Conservation (phyloP, 2,797 vertebrate species). For the Nothura maculosa region DNA sequence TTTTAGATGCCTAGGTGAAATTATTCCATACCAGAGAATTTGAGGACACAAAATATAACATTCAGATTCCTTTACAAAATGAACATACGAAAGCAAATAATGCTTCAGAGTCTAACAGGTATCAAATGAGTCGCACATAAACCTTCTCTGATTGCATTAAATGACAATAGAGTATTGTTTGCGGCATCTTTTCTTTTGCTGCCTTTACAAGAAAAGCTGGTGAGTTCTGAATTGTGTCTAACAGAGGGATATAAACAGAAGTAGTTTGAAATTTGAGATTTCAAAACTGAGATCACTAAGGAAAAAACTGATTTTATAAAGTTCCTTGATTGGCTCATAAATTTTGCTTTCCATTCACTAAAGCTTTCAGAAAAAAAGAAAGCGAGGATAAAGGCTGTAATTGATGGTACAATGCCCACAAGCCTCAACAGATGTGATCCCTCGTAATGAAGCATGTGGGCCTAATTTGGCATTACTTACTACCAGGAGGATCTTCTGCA, state of each 20-base stretch:
- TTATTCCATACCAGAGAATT: no score
- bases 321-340: constrained; percentile 55
- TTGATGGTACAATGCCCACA: constrained; percentile 81
- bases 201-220: constrained; percentile 15
- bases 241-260: constrained; percentile 19
- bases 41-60: neutral
- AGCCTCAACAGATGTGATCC: constrained; percentile 84
- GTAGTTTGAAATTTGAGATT: constrained; percentile 41
- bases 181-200: neutral
- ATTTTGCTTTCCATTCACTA: constrained; percentile 63
- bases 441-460: constrained; percentile 84
- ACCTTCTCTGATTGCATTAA: neutral
- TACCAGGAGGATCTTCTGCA: constrained; percentile 81
- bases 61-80: neutral
- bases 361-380: constrained; percentile 76
- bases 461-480: constrained; percentile 82
- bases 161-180: constrained; percentile 9
- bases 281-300: constrained; percentile 17
- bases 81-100: neutral
- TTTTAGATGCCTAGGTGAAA: neutral
- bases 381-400: constrained; percentile 75
- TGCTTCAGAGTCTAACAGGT: constrained; percentile 1
- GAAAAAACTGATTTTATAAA: constrained; percentile 45
- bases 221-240: neutral
- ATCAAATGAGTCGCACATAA: neutral